Percentiles rank a stretch among this genome's conserved stretches.
Evolutionary conservation across 2,888 invertebrate genomes (phyloP).

Genomic region (Dynastes tityus): DNA sequence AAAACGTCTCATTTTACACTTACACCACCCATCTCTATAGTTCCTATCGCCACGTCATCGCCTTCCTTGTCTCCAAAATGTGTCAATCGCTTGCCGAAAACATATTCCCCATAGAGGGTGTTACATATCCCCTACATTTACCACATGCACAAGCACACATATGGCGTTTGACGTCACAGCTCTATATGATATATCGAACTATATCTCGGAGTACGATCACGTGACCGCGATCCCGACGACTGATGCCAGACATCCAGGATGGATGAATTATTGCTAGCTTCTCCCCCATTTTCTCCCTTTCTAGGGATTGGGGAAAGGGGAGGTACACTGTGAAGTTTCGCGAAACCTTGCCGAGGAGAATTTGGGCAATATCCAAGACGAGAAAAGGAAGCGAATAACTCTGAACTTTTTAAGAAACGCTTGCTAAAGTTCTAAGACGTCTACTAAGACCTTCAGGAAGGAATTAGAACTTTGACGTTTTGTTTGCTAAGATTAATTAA

Average conservation of each 20-base stretch:
- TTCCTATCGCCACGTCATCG: no score
- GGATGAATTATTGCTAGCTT: conserved; percentile 57
- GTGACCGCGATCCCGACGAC: conserved; percentile 55
- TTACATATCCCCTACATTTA: neutral
- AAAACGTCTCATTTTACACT: neutral
- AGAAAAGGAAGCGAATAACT: no score
- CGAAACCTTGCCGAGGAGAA: no score
- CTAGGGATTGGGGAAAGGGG: no score
- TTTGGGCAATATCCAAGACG: no score
- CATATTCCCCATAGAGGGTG: neutral
- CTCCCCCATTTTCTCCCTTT: no score
- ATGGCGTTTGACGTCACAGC: conserved; percentile 11
- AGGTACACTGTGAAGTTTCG: no score
- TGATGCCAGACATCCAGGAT: conserved; percentile 51
- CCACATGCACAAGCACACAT: neutral
- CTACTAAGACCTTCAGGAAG: no score
- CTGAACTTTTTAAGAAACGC: no score
- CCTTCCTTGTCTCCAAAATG: neutral
- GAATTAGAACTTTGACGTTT: no score
- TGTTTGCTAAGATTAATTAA: no score
- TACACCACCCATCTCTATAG: neutral
- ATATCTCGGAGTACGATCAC: conserved; percentile 58
- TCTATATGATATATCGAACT: conserved; percentile 56
- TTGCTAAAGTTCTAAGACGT: no score
- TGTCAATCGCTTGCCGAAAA: neutral